Conservation (phyloP, 2,113 vertebrate species). For the Pyrgilauda ruficollis region DNA sequence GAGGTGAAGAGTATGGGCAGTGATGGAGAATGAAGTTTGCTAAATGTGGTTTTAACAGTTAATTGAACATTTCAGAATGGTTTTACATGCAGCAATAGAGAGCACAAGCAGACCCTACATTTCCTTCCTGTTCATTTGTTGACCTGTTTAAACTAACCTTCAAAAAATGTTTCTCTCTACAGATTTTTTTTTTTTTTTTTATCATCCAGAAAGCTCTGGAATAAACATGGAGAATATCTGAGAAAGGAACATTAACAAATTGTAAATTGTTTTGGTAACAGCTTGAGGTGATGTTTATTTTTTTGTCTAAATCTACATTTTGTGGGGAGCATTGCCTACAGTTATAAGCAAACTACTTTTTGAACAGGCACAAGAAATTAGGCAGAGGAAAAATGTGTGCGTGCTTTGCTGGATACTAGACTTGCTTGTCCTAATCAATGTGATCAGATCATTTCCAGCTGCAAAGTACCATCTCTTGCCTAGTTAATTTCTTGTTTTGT, state of each 20-base stretch:
- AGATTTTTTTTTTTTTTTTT: neutral
- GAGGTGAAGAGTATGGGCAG: neutral
- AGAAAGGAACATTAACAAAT: neutral
- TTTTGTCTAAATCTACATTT: neutral
- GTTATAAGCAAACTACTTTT: neutral
- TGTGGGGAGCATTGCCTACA: neutral
- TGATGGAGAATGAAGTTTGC: neutral
- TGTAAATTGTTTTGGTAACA: neutral
- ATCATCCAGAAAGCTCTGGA: neutral
- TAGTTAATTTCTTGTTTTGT: neutral
- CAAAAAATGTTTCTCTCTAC: neutral
- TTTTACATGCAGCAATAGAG: neutral
- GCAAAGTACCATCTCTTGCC: fast-evolving
- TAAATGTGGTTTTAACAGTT: neutral
- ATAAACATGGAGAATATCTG: neutral
- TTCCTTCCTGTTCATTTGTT: neutral
- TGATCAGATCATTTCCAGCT: neutral
- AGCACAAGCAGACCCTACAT: neutral
- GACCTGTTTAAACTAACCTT: neutral
- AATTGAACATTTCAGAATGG: neutral
- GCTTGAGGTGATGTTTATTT: neutral
- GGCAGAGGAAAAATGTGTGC: neutral
- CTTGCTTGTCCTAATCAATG: neutral
- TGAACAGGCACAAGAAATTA: neutral
- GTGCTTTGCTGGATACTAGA: neutral